Evolutionary conservation across 1,140 invertebrate genomes (phyloP).

Genomic region (Camponotus pennsylvanicus): DNA sequence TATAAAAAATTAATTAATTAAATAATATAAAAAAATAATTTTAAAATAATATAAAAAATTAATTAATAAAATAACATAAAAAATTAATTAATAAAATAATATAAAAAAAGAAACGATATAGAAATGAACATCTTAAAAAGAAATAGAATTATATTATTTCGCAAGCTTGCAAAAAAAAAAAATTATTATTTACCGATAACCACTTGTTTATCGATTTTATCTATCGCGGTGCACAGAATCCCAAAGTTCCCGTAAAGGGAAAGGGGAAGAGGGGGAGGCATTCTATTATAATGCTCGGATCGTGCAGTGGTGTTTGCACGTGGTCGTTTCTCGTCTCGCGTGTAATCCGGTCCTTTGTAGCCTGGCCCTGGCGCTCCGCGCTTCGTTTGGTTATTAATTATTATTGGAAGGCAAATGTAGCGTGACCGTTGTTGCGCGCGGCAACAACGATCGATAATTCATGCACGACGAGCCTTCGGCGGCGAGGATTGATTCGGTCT

Average conservation of each 20-base stretch:
- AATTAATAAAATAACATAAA: no score
- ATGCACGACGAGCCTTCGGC: constrained; percentile 73
- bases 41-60: no score
- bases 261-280: not conserved
- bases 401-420: constrained; percentile 80
- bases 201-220: not conserved
- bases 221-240: not conserved
- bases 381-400: constrained; percentile 83
- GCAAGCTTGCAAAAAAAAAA: no score
- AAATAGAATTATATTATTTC: not conserved
- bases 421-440: constrained; percentile 68
- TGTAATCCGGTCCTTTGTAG: constrained; percentile 80
- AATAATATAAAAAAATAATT: no score
- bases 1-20: no score
- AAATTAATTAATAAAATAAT: no score
- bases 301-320: not conserved
- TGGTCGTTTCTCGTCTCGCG: constrained; percentile 67
- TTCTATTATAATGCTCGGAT: not conserved
- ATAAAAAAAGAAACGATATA: not conserved
- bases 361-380: constrained; percentile 67
- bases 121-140: not conserved
- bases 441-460: constrained; percentile 77
- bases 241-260: constrained; percentile 8
- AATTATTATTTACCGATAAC: not conserved
- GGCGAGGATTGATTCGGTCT: constrained; percentile 72